These are phyloP conservation scores for Buceros bicornis DNA, from an alignment of 2,797 vertebrate species.

Conservation along the genomic window DNA sequence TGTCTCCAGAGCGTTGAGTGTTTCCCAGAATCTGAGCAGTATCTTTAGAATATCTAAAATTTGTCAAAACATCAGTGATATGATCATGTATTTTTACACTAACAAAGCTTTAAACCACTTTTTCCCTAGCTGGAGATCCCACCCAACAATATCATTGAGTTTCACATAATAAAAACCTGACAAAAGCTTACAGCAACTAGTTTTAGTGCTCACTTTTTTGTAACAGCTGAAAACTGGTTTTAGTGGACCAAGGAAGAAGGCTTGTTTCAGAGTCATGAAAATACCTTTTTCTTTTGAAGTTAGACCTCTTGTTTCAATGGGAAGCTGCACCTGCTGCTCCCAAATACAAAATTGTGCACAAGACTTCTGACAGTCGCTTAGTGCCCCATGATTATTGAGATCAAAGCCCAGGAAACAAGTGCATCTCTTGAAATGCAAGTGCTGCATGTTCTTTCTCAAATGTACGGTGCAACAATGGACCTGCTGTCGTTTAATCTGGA, in stretches of 20 bases:
- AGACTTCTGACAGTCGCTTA: neutral
- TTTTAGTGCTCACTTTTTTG: neutral
- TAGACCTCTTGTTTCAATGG: neutral
- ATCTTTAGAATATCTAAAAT: neutral
- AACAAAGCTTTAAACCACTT: neutral
- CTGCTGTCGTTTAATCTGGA: neutral
- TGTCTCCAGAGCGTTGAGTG: neutral
- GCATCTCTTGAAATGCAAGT: neutral
- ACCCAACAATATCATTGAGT: neutral
- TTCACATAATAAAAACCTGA: neutral
- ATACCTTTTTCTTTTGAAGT: neutral
- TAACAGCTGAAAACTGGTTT: neutral
- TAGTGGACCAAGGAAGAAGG: neutral
- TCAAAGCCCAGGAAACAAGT: neutral
- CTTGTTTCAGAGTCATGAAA: neutral
- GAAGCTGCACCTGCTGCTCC: neutral
- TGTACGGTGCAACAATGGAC: no score
- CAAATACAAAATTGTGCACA: neutral
- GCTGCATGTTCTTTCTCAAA: neutral
- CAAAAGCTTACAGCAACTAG: neutral
- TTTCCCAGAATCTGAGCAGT: conserved; percentile 12
- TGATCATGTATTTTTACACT: neutral
- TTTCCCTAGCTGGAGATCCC: neutral
- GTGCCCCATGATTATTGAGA: accelerated
- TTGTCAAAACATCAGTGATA: neutral